Conservation (phyloP, 2,113 vertebrate genomes). For the Chinchilla lanigera region DNA sequence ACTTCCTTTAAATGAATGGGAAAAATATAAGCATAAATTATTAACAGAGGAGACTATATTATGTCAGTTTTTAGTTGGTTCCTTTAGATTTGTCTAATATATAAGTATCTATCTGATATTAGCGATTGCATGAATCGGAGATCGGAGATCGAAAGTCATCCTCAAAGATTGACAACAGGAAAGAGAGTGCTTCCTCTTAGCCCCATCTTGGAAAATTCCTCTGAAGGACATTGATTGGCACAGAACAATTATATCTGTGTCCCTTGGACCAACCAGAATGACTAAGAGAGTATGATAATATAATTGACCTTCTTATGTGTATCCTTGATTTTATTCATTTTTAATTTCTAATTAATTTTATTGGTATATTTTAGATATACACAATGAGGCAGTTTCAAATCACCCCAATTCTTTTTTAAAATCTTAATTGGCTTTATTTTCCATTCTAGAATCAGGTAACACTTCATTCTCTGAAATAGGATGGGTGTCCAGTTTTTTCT, state of each 20-base stretch:
- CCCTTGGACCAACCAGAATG: background rate
- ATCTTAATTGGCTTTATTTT: background rate
- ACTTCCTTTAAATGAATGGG: slow-evolving; percentile 24
- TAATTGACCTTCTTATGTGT: background rate
- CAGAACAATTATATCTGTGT: background rate
- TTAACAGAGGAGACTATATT: slow-evolving; percentile 24
- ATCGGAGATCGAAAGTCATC: background rate
- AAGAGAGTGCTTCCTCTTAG: background rate
- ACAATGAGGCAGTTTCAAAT: slow-evolving; percentile 12
- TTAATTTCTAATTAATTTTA: no score
- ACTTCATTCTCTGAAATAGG: background rate
- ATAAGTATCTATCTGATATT: background rate
- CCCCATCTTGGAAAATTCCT: background rate
- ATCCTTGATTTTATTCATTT: no score
- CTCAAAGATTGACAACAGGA: background rate
- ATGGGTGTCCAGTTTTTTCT: background rate
- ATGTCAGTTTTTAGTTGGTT: background rate
- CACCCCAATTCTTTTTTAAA: background rate
- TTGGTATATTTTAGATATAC: background rate
- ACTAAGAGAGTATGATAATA: background rate
- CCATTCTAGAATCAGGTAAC: background rate
- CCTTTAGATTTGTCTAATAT: background rate
- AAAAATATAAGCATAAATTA: background rate
- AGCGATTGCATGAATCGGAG: background rate
- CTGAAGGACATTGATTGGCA: background rate